These are phyloP conservation scores for Diadegma fenestrale DNA, from an alignment of 2,888 invertebrate species.

Conservation along the genomic window DNA sequence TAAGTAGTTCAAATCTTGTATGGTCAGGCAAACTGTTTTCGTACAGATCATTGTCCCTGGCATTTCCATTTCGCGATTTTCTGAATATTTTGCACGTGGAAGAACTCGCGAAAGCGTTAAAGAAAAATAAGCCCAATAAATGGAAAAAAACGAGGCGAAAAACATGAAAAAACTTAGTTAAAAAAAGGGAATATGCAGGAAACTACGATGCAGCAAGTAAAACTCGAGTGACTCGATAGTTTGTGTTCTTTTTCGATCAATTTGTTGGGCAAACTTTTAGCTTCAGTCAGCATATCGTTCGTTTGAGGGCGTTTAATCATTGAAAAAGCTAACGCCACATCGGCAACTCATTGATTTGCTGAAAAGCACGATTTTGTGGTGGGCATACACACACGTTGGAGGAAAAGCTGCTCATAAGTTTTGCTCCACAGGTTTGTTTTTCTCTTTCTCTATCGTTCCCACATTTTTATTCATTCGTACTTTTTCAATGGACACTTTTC, in stretches of 20 bases:
- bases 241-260: conserved; percentile 12
- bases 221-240: background rate
- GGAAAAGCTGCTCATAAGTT: conserved; percentile 66
- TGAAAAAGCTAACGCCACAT: conserved; percentile 54
- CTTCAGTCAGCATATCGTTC: conserved; percentile 54
- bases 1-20: background rate
- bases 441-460: conserved; percentile 62
- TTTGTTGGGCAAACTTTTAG: conserved; percentile 21
- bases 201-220: background rate
- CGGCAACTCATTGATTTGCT: conserved; percentile 65
- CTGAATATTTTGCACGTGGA: background rate
- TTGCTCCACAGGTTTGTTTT: conserved; percentile 67
- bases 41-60: background rate
- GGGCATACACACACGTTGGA: conserved; percentile 60
- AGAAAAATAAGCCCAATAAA: background rate
- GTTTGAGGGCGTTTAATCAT: conserved; percentile 43
- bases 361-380: conserved; percentile 67
- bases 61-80: background rate
- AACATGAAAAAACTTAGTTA: background rate
- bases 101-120: background rate
- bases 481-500: conserved; percentile 42
- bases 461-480: conserved; percentile 60
- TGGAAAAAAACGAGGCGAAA: background rate
- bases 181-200: background rate
- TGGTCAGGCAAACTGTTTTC: background rate